Percentiles rank a stretch among this genome's conserved stretches.
phyloP scores from a whole-genome alignment of 2,113 vertebrate species.

The Notechis scutatus region DNA sequence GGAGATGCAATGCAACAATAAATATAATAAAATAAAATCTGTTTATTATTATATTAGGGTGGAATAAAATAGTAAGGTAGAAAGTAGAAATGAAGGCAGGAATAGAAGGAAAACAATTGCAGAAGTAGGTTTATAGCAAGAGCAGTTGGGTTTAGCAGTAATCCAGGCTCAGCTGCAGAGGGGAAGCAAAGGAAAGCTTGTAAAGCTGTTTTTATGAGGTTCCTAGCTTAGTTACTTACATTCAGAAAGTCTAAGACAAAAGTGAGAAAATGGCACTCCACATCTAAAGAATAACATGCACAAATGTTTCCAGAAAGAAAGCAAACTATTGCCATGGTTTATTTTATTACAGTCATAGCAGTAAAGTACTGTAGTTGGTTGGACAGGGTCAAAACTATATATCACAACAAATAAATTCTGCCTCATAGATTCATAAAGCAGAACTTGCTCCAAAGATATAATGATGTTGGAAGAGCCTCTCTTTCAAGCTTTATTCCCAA shows the following conservation, averaged over 20 bases:
- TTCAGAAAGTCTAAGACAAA: neutral
- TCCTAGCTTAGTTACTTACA: neutral
- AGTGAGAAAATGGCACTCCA: neutral
- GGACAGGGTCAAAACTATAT: neutral
- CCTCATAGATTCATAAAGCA: neutral
- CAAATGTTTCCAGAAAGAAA: neutral
- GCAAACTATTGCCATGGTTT: neutral
- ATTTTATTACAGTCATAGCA: neutral
- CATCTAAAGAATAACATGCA: neutral
- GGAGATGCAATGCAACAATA: neutral
- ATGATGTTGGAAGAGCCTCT: neutral
- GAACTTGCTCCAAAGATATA: neutral
- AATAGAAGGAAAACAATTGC: neutral
- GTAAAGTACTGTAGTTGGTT: neutral
- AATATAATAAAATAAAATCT: neutral
- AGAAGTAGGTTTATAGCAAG: slow-evolving; percentile 4
- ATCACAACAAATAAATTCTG: neutral
- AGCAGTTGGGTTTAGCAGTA: neutral
- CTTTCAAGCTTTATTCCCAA: neutral
- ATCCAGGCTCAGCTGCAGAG: neutral
- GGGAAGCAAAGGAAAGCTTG: neutral
- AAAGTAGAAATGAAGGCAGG: neutral
- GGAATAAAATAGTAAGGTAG: neutral
- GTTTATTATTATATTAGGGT: neutral
- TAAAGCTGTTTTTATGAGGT: neutral